Conservation (phyloP, 2,113 vertebrate species). For the Istiophorus platypterus region DNA sequence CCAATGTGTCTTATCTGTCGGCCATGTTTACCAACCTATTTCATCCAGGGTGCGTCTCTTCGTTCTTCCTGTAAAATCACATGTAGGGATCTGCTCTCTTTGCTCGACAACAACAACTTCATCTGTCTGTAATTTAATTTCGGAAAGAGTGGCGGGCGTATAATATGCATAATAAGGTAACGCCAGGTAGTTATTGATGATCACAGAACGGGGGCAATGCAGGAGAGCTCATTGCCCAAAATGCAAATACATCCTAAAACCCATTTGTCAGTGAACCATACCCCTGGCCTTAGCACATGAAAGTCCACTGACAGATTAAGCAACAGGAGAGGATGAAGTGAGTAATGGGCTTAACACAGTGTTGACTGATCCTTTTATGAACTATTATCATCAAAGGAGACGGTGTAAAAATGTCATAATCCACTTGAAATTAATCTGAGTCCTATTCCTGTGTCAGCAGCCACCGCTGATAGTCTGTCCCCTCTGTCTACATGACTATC, state of each 20-base stretch:
- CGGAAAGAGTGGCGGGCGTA: conserved; percentile 28
- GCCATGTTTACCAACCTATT: conserved; percentile 58
- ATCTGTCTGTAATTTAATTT: conserved; percentile 69
- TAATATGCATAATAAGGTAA: conserved; percentile 58
- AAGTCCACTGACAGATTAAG: conserved; percentile 53
- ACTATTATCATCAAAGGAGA: conserved; percentile 65
- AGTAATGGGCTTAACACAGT: conserved; percentile 58
- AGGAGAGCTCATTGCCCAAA: conserved; percentile 34
- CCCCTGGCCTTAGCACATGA: conserved; percentile 27
- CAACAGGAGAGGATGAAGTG: conserved; percentile 40
- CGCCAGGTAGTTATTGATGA: conserved; percentile 60
- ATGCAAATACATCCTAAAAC: conserved; percentile 37
- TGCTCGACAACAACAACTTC: conserved; percentile 59
- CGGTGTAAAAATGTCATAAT: conserved; percentile 60
- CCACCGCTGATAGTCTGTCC: conserved; percentile 23
- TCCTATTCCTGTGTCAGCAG: conserved; percentile 44
- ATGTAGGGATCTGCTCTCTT: conserved; percentile 36
- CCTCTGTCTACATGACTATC: conserved; percentile 22
- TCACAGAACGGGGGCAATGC: conserved; percentile 31
- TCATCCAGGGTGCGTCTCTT: conserved; percentile 37
- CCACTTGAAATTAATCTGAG: conserved; percentile 63
- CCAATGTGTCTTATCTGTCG: conserved; percentile 68
- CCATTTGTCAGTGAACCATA: conserved; percentile 40
- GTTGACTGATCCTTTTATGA: conserved; percentile 68
- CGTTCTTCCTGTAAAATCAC: conserved; percentile 23